Conservation (phyloP, 2,113 vertebrate species). For the Thalassarche chlororhynchos region DNA sequence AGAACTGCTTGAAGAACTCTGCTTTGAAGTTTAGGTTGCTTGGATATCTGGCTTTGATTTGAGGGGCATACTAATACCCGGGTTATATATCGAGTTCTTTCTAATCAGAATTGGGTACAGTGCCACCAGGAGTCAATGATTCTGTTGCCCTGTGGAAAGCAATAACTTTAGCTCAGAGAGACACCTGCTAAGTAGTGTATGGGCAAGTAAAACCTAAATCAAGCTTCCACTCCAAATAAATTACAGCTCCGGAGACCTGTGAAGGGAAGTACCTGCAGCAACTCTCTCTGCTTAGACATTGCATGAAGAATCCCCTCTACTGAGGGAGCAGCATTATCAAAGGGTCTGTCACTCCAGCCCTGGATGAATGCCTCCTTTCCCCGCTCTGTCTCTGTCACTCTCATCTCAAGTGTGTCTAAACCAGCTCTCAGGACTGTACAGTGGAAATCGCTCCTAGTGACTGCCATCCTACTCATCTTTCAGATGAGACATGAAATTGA, state of each 20-base stretch:
- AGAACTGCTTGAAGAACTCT: not conserved
- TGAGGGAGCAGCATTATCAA: not conserved
- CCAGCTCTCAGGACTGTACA: not conserved
- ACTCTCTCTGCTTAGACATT: not conserved
- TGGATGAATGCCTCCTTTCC: constrained; percentile 26
- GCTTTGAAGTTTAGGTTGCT: not conserved
- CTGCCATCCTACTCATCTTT: constrained; percentile 34
- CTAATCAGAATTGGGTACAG: constrained; percentile 35
- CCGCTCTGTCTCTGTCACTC: not conserved
- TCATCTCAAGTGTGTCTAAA: not conserved
- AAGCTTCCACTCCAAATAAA: constrained; percentile 42
- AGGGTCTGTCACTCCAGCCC: constrained; percentile 22
- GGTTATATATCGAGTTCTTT: not conserved
- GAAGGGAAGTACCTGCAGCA: constrained; percentile 29
- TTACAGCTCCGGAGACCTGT: not conserved
- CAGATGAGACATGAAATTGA: constrained; percentile 40
- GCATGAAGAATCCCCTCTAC: constrained; percentile 35
- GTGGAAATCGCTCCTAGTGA: not conserved
- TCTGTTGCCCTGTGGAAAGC: constrained; percentile 23
- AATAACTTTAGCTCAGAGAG: constrained; percentile 43
- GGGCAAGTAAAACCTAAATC: constrained; percentile 51
- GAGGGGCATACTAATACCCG: not conserved
- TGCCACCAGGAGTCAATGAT: constrained; percentile 6
- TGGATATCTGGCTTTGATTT: not conserved
- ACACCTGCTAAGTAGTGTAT: constrained; percentile 19